Evolutionary conservation across 2,888 invertebrate species (phyloP).

Genomic region (Callosobruchus maculatus): DNA sequence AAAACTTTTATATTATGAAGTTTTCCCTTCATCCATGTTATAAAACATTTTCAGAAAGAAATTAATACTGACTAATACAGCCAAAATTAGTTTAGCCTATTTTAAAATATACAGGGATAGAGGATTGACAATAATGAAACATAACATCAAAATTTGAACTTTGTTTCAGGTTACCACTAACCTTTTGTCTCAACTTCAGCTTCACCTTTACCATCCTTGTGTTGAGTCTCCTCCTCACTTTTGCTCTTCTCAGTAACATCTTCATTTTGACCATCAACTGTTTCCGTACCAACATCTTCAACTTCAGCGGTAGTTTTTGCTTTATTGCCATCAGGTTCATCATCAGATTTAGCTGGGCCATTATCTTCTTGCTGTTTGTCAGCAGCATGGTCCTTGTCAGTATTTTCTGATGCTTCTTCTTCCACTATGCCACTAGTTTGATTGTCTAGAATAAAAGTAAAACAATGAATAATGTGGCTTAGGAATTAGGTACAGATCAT

Average conservation of each 20-base stretch:
- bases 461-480: not conserved
- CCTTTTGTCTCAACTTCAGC: conserved; percentile 1
- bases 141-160: too few species aligned
- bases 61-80: too few species aligned
- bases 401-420: not conserved
- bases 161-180: not conserved
- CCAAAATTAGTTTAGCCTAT: too few species aligned
- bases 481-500: not conserved
- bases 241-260: not conserved
- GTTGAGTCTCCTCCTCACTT: not conserved
- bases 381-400: not conserved
- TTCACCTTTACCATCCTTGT: conserved; percentile 1
- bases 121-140: too few species aligned
- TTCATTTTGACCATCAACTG: not conserved
- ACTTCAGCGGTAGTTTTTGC: not conserved
- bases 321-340: not conserved
- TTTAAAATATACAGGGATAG: too few species aligned
- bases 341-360: not conserved
- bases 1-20: too few species aligned
- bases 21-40: too few species aligned
- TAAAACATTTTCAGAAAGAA: too few species aligned
- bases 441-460: not conserved
- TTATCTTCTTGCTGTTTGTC: not conserved
- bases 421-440: not conserved
- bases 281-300: not conserved